Conservation (phyloP, 2,113 vertebrate genomes). For the Sturnus vulgaris region DNA sequence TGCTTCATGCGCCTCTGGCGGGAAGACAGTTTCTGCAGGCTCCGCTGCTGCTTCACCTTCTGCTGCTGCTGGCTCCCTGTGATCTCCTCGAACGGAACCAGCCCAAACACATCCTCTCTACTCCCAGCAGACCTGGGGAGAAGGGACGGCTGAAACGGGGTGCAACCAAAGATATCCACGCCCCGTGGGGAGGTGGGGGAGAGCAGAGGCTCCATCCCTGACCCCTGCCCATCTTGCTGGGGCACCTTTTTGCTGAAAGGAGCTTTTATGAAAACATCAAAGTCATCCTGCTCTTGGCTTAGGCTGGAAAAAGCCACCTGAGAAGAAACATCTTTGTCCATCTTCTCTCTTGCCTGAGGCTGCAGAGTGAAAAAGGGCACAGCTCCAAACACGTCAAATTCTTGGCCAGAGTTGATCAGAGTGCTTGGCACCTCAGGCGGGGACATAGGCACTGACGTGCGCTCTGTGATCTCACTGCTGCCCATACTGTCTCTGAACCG, state of each 20-base stretch:
- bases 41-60: conserved; percentile 87
- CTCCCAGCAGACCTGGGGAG: conserved; percentile 56
- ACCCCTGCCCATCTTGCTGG: conserved; percentile 57
- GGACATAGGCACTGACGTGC: neutral
- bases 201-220: conserved; percentile 50
- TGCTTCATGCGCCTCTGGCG: conserved; percentile 91
- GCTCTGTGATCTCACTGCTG: neutral
- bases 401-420: conserved; percentile 19
- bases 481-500: neutral
- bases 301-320: conserved; percentile 62
- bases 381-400: conserved; percentile 86
- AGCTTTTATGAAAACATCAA: conserved; percentile 94
- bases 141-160: conserved; percentile 83
- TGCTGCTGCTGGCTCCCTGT: conserved; percentile 80
- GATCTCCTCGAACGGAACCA: conserved; percentile 80
- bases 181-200: conserved; percentile 71
- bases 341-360: conserved; percentile 27
- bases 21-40: conserved; percentile 87
- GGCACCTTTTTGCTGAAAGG: conserved; percentile 87
- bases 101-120: conserved; percentile 82
- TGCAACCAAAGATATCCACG: conserved; percentile 88
- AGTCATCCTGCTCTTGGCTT: conserved; percentile 77
- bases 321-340: conserved; percentile 57
- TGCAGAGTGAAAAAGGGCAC: conserved; percentile 81
- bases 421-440: neutral